Evolutionary conservation across 2,113 vertebrate species (phyloP).

Genomic region (Procavia capensis): DNA sequence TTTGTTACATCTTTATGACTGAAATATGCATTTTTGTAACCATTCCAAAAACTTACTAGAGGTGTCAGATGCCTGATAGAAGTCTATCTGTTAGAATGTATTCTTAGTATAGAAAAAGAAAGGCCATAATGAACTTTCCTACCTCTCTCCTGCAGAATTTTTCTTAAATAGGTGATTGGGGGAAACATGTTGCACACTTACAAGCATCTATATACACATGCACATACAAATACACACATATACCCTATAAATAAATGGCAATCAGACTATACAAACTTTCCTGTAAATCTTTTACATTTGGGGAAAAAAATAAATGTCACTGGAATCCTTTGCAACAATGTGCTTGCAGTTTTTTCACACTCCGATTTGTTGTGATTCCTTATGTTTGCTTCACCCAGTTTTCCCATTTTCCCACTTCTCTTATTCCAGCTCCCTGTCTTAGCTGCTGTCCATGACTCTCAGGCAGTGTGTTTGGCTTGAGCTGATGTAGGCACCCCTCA

Average conservation of each 20-base stretch:
- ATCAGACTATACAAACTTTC: background rate
- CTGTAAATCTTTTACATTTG: background rate
- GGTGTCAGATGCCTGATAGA: conserved; percentile 66
- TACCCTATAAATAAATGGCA: background rate
- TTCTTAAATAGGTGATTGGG: background rate
- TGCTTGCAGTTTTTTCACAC: background rate
- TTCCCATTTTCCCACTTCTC: background rate
- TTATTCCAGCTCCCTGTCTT: background rate
- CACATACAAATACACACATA: rapidly evolving
- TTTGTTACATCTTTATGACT: conserved; percentile 68
- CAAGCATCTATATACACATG: rapidly evolving
- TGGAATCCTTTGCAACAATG: background rate
- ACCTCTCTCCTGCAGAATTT: background rate
- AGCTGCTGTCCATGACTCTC: background rate
- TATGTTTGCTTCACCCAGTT: background rate
- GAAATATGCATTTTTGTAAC: conserved; percentile 65
- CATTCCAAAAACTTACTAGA: conserved; percentile 63
- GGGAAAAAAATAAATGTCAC: background rate
- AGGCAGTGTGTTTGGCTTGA: background rate
- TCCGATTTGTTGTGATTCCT: background rate
- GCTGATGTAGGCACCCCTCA: background rate
- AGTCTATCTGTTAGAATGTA: conserved; percentile 29
- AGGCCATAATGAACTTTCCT: background rate
- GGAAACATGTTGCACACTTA: background rate
- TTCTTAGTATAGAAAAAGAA: conserved; percentile 8